Base-by-base conservation (phyloP, 1,140 invertebrate species). In the Drosophila tsacasi region DNA sequence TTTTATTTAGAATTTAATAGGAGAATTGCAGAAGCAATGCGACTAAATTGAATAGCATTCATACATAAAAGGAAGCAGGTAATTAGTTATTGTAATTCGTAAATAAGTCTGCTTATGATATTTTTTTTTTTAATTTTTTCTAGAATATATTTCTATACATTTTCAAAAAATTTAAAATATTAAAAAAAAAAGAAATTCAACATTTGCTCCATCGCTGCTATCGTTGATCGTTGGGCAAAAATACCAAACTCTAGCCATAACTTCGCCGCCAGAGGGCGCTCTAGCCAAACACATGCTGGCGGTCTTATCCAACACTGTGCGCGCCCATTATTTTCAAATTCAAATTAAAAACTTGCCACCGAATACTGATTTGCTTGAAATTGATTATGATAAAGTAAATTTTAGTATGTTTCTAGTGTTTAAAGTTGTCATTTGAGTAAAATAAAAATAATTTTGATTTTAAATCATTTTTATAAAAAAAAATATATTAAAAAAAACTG, bases 251-350 rank as follows among this genome's bases (percentile, higher is more conserved):
- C 17, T 32, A 44, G 17, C 6, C 0, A 15, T 46, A 44, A 44
- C 54, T n/a, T 32, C 19, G 10, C 54, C 40, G 32, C n/a, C 13
- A 59, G 52, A 37, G 32, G 52, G 52, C 32, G 52, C 52, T 59
- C 21, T 13, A 23, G 46, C 44, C 71, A 44, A 58, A 65, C 71
- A 62, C 76, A 76, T 83, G 81, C 81, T 65, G 59, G 40, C 5
- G 63, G 23, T 61, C 50, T 72, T 81, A 35, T n/a, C 25, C 82
- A 83, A 81, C 82, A 77, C 81, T 77, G 3, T 4, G 15, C 6
- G 40, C 39, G 21, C 37, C 32, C 40, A 47, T 9, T 15, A 15
- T n/a, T 64, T 65, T 30, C 3, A 23, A 76, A 23, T 47, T 9
- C 1, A 40, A 13, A 54, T 55, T 2, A 8, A 30, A 32, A 32